Conservation (phyloP, 1,140 invertebrate genomes). For the Pygmarrhopalites habei region DNA sequence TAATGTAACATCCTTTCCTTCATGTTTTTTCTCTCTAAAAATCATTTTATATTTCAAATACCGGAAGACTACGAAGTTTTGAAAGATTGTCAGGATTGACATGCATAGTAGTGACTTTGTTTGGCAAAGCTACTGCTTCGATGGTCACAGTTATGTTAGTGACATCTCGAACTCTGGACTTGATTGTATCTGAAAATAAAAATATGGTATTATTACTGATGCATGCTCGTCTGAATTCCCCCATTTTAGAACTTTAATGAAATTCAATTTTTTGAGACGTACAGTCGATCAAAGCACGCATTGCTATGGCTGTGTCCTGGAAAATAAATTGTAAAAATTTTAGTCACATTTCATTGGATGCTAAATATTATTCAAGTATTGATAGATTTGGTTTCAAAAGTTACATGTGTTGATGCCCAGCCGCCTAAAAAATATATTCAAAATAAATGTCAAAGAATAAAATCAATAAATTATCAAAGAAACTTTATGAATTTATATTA, state of each 20-base stretch:
- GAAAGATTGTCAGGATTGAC: constrained; percentile 70
- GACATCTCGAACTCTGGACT: constrained; percentile 77
- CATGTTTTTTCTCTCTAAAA: no score
- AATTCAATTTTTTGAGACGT: no score
- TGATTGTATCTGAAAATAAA: no score
- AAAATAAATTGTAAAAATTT: constrained; percentile 21
- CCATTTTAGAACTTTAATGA: no score
- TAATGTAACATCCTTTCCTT: no score
- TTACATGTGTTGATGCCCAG: constrained; percentile 82
- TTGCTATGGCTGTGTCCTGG: constrained; percentile 75
- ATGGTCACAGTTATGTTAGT: constrained; percentile 70
- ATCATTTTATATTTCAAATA: constrained; percentile 43
- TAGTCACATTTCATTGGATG: background rate
- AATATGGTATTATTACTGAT: no score
- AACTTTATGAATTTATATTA: no score
- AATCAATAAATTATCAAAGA: no score
- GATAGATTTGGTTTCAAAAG: background rate
- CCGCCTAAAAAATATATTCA: no score
- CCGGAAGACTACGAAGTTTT: constrained; percentile 63
- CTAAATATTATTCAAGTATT: background rate
- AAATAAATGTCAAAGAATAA: no score
- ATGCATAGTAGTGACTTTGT: constrained; percentile 56
- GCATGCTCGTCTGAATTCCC: no score
- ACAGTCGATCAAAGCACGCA: constrained; percentile 86
- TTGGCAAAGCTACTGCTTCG: constrained; percentile 74